Conservation (phyloP, 2,888 invertebrate genomes). For the Onchidella celtica region DNA sequence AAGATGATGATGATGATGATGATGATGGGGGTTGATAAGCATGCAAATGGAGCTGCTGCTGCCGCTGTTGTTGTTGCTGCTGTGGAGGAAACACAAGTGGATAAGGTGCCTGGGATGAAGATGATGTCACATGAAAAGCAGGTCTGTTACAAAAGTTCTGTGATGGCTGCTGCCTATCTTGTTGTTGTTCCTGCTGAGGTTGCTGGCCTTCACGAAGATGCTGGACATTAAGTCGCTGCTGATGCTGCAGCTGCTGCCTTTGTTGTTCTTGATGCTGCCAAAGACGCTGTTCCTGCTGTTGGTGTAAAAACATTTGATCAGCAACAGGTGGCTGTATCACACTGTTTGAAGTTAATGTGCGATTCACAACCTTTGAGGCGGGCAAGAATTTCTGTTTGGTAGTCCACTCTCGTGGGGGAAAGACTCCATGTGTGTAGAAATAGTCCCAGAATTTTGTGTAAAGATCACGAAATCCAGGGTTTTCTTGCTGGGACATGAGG, state of each 20-base stretch:
- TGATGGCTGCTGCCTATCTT: conserved; percentile 20
- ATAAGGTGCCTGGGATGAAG: background rate
- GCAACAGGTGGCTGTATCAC: conserved; percentile 12
- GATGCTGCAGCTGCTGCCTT: conserved; percentile 16
- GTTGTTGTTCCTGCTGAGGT: background rate
- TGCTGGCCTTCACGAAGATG: conserved; percentile 10
- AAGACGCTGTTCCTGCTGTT: conserved; percentile 32
- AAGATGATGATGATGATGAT: background rate
- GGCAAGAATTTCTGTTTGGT: background rate
- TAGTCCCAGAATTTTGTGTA: conserved; percentile 74
- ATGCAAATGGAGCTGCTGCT: conserved; percentile 18
- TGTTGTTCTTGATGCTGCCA: conserved; percentile 40
- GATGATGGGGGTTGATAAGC: background rate
- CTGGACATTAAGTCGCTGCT: background rate
- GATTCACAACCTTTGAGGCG: background rate
- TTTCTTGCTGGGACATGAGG: conserved; percentile 58
- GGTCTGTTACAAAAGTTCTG: background rate
- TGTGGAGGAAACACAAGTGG: background rate
- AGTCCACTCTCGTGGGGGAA: conserved; percentile 62
- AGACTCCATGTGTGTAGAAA: conserved; percentile 69
- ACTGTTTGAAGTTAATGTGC: background rate
- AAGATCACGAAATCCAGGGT: conserved; percentile 57
- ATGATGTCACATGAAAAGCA: conserved; percentile 4
- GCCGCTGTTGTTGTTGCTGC: too few species aligned
- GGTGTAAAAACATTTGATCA: conserved; percentile 13